phyloP scores from a whole-genome alignment of 2,113 vertebrate species.

The Electrona antarctica region DNA sequence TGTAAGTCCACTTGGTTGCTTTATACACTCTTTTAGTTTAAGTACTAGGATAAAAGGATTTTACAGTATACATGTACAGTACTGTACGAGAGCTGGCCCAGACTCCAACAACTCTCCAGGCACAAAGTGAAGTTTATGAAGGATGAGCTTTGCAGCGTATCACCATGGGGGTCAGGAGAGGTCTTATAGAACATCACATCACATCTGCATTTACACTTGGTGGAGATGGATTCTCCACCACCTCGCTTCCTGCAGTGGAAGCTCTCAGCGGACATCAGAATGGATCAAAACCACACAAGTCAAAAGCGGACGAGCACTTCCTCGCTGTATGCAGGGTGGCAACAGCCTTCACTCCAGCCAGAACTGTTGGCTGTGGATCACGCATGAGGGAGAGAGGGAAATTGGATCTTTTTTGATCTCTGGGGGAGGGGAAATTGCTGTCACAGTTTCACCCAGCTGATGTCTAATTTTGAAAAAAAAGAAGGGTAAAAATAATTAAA shows the following conservation, averaged over 20 bases:
- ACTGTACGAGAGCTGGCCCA: neutral
- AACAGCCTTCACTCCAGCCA: constrained; percentile 40
- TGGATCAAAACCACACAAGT: constrained; percentile 1
- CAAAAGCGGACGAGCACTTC: constrained; percentile 3
- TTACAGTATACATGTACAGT: constrained; percentile 2
- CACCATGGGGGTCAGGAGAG: constrained; percentile 14
- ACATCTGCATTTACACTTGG: constrained; percentile 66
- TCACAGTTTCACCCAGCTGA: no score
- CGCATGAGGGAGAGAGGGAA: no score
- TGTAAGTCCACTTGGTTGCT: no score
- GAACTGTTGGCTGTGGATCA: neutral
- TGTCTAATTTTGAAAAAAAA: no score
- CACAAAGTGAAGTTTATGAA: constrained; percentile 17
- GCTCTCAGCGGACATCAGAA: constrained; percentile 28
- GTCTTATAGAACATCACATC: neutral
- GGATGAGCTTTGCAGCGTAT: constrained; percentile 21
- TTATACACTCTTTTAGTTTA: no score
- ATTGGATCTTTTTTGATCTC: no score
- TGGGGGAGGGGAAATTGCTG: no score
- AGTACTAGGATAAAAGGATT: neutral
- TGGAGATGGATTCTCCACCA: constrained; percentile 51
- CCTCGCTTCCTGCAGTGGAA: constrained; percentile 23
- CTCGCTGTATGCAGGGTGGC: constrained; percentile 27
- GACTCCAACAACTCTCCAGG: neutral
- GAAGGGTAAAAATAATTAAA: no score